Conservation (phyloP, 1,140 invertebrate genomes). For the Anastrepha ludens region DNA sequence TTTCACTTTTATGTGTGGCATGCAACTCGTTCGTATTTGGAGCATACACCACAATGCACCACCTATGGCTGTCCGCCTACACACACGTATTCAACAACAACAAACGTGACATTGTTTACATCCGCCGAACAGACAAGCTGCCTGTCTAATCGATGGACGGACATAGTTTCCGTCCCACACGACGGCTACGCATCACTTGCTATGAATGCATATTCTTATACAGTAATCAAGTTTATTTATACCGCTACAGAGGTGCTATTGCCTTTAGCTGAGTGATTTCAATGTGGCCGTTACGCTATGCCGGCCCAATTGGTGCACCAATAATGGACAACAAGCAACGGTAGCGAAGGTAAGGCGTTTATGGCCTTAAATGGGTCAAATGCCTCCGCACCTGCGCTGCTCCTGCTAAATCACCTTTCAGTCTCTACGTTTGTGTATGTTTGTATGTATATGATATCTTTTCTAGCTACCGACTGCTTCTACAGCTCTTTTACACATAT, state of each 20-base stretch:
- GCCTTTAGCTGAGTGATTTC: conserved; percentile 9
- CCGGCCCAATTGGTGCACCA: background rate
- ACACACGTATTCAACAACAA: background rate
- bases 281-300: background rate
- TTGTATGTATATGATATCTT: background rate
- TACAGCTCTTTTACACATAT: background rate
- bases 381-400: conserved; percentile 7
- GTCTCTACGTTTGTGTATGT: background rate
- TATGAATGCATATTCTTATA: background rate
- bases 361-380: conserved; percentile 36
- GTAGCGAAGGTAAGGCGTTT: background rate
- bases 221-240: background rate
- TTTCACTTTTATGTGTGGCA: conserved; percentile 33
- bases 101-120: conserved; percentile 48
- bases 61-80: conserved; percentile 4
- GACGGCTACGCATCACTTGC: conserved; percentile 18
- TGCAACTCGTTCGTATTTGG: conserved; percentile 27
- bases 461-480: background rate
- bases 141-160: conserved; percentile 9
- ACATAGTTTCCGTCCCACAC: conserved; percentile 4
- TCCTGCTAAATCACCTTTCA: background rate
- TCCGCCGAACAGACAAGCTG: background rate
- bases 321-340: background rate
- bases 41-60: conserved; percentile 18
- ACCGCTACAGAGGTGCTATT: conserved; percentile 1